These are phyloP conservation scores for Camelus bactrianus DNA, from an alignment of 2,113 vertebrate species.

Conservation along the genomic window DNA sequence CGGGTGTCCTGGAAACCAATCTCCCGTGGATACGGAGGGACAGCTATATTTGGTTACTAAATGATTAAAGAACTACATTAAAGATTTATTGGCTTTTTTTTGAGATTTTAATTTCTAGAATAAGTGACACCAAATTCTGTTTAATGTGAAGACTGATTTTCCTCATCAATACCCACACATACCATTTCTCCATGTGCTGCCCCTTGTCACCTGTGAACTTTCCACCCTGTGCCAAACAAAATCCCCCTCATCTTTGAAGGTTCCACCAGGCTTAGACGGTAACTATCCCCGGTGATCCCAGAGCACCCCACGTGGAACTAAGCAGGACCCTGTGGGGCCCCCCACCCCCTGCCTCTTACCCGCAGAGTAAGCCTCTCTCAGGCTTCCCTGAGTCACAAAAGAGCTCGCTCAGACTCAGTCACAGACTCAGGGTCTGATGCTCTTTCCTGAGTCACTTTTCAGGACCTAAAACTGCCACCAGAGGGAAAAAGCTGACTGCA, in stretches of 20 bases:
- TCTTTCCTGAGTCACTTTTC: no score
- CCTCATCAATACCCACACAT: neutral
- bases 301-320: neutral
- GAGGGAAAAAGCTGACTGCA: no score
- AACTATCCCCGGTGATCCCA: neutral
- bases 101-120: neutral
- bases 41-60: neutral
- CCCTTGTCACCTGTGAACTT: neutral
- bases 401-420: no score
- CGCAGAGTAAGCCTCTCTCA: no score
- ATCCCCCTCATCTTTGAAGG: neutral
- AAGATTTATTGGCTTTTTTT: neutral
- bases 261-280: neutral
- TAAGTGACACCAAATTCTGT: conserved; percentile 1
- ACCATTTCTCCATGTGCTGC: neutral
- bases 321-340: no score
- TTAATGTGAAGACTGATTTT: neutral
- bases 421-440: no score
- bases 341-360: no score
- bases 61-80: neutral
- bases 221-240: neutral
- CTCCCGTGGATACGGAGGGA: neutral
- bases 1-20: neutral
- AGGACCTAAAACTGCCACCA: no score
- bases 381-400: no score